These are phyloP conservation scores for Microplitis demolitor DNA, from an alignment of 1,140 invertebrate species.

Conservation along the genomic window DNA sequence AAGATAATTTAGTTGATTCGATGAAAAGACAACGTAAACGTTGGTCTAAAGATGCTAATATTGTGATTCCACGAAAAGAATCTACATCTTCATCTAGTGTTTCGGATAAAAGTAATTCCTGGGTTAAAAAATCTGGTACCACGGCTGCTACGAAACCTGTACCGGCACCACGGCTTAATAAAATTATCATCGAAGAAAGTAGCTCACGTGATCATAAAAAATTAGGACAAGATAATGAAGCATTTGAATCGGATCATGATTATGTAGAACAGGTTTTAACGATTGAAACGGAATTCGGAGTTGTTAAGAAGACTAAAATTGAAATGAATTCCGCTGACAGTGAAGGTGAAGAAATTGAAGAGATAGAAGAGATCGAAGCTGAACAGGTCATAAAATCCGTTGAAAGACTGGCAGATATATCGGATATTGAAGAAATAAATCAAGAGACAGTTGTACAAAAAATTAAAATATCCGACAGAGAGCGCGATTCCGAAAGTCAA, in stretches of 20 bases:
- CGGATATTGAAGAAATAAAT: not conserved
- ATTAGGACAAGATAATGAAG: conserved; percentile 41
- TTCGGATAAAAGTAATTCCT: conserved; percentile 31
- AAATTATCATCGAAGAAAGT: conserved; percentile 1
- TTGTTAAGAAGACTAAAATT: conserved; percentile 39
- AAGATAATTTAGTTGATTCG: conserved; percentile 14
- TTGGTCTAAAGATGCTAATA: conserved; percentile 39
- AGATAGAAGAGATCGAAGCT: not conserved
- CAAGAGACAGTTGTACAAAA: not conserved
- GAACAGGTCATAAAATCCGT: not conserved
- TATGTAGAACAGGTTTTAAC: conserved; percentile 44
- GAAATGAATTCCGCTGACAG: conserved; percentile 33
- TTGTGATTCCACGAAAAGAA: conserved; percentile 32
- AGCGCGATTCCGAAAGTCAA: not conserved
- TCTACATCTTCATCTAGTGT: conserved; percentile 17
- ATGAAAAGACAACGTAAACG: conserved; percentile 39
- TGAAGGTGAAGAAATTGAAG: not conserved
- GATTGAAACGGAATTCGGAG: conserved; percentile 48
- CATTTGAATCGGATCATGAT: conserved; percentile 46
- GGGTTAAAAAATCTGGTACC: conserved; percentile 23
- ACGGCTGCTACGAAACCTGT: conserved; percentile 28
- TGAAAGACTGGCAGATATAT: not conserved
- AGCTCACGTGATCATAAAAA: not conserved
- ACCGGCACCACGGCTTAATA: conserved; percentile 36
- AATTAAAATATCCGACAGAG: not conserved